Percentiles rank a stretch among this genome's conserved stretches.
phyloP scores from a whole-genome alignment of 2,113 vertebrate genomes.

The Podilymbus podiceps region DNA sequence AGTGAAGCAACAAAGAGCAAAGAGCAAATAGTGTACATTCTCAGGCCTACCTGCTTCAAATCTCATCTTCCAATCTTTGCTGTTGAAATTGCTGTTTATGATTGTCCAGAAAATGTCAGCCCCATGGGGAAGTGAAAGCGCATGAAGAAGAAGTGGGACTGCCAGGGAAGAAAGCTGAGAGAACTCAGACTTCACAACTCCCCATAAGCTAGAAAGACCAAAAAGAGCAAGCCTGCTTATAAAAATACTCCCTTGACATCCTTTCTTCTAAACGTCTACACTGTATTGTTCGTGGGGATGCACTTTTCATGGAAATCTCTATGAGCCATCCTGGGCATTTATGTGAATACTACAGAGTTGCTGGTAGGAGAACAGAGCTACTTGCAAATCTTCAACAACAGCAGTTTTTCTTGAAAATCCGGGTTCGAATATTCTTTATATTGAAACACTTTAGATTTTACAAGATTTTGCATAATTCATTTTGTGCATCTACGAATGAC shows the following conservation, averaged over 20 bases:
- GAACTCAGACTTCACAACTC: slow-evolving; percentile 94
- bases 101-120: slow-evolving; percentile 99
- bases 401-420: background rate
- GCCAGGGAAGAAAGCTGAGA: slow-evolving; percentile 94
- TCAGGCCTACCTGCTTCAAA: slow-evolving; percentile 92
- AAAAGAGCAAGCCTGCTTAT: background rate
- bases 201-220: slow-evolving; percentile 85
- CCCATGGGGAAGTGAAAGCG: slow-evolving; percentile 90
- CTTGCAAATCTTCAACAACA: background rate
- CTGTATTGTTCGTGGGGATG: background rate
- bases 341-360: background rate
- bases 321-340: background rate
- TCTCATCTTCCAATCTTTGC: slow-evolving; percentile 97
- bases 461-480: background rate
- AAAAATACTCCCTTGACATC: background rate
- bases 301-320: background rate
- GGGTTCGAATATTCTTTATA: background rate
- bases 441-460: background rate
- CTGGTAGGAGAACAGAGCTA: background rate
- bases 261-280: background rate
- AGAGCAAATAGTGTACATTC: background rate
- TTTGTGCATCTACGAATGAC: background rate
- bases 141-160: slow-evolving; percentile 94
- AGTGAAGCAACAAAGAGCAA: background rate
- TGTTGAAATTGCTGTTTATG: slow-evolving; percentile 96